Evolutionary conservation across 1,140 invertebrate genomes (phyloP).

Genomic region (Popillia japonica): DNA sequence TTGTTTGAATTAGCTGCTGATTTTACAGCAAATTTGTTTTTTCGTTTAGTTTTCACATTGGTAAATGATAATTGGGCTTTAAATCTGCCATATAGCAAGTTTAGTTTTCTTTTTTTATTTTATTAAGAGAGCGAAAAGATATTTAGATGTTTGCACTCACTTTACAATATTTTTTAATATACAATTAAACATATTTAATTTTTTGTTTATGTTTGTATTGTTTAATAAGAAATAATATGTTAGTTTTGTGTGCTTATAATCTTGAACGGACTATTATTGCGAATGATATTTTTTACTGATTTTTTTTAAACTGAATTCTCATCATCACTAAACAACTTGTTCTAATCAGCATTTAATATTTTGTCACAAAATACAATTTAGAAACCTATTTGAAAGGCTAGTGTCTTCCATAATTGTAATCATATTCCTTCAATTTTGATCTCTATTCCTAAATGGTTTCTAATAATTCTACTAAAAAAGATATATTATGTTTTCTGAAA

Average conservation of each 20-base stretch:
- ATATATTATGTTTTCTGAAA: no score
- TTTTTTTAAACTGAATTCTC: no score
- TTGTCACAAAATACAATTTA: conserved; percentile 6
- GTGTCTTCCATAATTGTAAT: conserved; percentile 4
- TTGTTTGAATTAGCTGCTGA: conserved; percentile 26
- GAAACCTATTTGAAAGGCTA: conserved; percentile 17
- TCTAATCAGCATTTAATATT: neutral
- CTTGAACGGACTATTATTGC: conserved; percentile 23
- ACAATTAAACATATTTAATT: conserved; percentile 21
- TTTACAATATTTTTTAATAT: conserved; percentile 30
- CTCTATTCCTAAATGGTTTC: conserved; percentile 7
- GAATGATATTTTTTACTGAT: neutral
- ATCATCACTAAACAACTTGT: no score
- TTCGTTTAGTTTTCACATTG: neutral
- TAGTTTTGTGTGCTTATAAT: conserved; percentile 32
- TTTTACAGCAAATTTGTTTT: conserved; percentile 30
- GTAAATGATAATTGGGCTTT: conserved; percentile 21
- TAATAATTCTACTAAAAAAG: neutral
- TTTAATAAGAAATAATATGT: conserved; percentile 18
- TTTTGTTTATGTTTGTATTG: conserved; percentile 28
- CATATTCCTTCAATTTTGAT: conserved; percentile 3
- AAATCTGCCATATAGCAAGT: conserved; percentile 34
- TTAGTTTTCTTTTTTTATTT: neutral
- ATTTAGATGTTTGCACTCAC: conserved; percentile 6
- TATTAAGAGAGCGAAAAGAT: neutral